A percentile compares a stretch with the other conserved stretches of the same genome.
Evolutionary conservation across 2,888 invertebrate genomes (phyloP).

Genomic region (Baronia brevicornis): DNA sequence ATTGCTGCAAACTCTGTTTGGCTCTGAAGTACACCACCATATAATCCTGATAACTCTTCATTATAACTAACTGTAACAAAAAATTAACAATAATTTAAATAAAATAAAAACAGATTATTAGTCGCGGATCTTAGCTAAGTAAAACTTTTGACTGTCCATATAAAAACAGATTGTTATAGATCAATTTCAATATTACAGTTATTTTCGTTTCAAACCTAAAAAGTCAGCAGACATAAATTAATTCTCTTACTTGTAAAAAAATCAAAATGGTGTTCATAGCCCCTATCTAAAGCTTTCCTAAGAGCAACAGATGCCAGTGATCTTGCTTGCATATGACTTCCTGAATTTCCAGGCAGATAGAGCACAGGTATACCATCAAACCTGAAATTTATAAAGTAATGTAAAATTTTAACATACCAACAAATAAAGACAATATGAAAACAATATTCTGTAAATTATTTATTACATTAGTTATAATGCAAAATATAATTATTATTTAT

Average conservation of each 20-base stretch:
- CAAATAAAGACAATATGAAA: too few species aligned
- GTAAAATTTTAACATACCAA: too few species aligned
- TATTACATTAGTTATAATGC: constrained; percentile 3
- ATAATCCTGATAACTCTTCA: constrained; percentile 91
- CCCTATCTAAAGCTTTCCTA: constrained; percentile 83
- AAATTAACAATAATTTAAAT: constrained; percentile 15
- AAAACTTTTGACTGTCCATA: constrained; percentile 1
- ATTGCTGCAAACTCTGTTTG: constrained; percentile 84
- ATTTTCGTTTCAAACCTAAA: too few species aligned
- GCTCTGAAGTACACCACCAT: constrained; percentile 86
- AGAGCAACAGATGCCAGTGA: constrained; percentile 95
- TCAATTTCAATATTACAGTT: too few species aligned
- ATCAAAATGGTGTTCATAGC: constrained; percentile 87
- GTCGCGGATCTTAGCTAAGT: too few species aligned
- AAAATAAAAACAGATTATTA: too few species aligned
- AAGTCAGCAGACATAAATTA: too few species aligned
- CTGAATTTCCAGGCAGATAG: constrained; percentile 96
- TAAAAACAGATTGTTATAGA: constrained; percentile 3
- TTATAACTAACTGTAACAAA: constrained; percentile 82
- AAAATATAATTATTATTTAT: constrained; percentile 1
- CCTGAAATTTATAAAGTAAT: constrained; percentile 36
- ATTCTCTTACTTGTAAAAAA: constrained; percentile 82
- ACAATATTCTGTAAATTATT: not conserved
- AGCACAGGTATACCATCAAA: constrained; percentile 94
- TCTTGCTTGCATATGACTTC: constrained; percentile 93